A percentile compares a stretch with the other conserved stretches of the same genome.
Evolutionary conservation across 2,888 invertebrate genomes (phyloP).

Genomic region (Eumerus sabulonum): DNA sequence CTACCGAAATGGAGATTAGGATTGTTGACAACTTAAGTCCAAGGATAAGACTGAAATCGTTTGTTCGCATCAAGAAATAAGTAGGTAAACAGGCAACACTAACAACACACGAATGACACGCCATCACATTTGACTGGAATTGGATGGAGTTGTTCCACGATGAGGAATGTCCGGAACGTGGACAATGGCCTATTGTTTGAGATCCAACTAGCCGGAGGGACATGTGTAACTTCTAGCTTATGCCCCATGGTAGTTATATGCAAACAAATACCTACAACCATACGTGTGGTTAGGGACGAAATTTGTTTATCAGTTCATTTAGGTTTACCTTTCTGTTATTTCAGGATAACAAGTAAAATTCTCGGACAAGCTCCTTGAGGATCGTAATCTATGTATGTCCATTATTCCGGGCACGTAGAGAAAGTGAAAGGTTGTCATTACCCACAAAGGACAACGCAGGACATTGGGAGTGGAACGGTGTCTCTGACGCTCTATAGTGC

Average conservation of each 20-base stretch:
- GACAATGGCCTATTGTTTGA: conserved; percentile 39
- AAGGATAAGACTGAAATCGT: conserved; percentile 57
- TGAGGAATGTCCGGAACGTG: conserved; percentile 49
- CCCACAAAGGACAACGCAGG: conserved; percentile 14
- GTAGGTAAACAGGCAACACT: conserved; percentile 31
- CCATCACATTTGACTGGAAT: not conserved
- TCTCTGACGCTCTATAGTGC: not conserved
- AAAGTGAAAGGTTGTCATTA: conserved; percentile 53
- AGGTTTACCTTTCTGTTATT: conserved; percentile 30
- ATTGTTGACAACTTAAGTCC: conserved; percentile 65
- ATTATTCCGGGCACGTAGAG: conserved; percentile 54
- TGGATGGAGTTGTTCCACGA: no score
- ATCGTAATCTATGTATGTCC: conserved; percentile 42
- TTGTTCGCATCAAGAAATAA: conserved; percentile 41
- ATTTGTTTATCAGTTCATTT: conserved; percentile 53
- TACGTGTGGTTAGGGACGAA: not conserved
- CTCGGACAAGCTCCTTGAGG: not conserved
- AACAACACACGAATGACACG: conserved; percentile 19
- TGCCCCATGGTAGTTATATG: not conserved
- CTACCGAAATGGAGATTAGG: conserved; percentile 60
- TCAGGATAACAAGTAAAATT: conserved; percentile 33
- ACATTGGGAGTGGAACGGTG: not conserved
- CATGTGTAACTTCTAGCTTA: conserved; percentile 19
- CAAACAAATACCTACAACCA: not conserved
- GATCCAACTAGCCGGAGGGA: conserved; percentile 17